Evolutionary conservation across 1,140 invertebrate genomes (phyloP).

Genomic region (Augochlora pura): DNA sequence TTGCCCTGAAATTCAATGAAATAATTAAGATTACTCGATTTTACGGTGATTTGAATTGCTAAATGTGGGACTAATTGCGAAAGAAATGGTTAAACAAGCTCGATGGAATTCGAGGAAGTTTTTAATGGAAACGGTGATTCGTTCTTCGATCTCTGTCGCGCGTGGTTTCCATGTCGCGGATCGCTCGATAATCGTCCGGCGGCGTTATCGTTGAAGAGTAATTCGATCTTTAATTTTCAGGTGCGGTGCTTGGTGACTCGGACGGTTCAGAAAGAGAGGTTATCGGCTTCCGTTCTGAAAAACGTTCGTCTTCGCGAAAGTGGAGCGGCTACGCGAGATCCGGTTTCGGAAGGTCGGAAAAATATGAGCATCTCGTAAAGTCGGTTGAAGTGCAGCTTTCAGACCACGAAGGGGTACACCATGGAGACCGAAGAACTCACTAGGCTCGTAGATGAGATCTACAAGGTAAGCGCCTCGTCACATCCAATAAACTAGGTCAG

Average conservation of each 20-base stretch:
- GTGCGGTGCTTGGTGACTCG: constrained; percentile 1
- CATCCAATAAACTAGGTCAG: background rate
- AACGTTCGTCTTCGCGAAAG: constrained; percentile 64
- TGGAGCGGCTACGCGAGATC: constrained; percentile 68
- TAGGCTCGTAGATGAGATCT: constrained; percentile 93
- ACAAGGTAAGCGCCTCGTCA: constrained; percentile 85
- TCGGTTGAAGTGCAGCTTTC: constrained; percentile 64
- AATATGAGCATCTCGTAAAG: constrained; percentile 77
- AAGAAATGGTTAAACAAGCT: too few relatives aligned
- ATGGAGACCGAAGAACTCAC: constrained; percentile 95
- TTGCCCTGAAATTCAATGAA: too few relatives aligned
- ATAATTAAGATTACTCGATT: too few relatives aligned
- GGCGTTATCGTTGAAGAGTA: background rate
- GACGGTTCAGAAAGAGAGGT: background rate
- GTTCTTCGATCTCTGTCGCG: background rate
- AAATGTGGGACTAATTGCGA: too few relatives aligned
- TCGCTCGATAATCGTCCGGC: background rate
- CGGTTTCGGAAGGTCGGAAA: constrained; percentile 67
- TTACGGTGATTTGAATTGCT: too few relatives aligned
- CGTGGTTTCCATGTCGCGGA: background rate
- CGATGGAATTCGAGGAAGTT: too few relatives aligned
- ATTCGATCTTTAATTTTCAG: constrained; percentile 25
- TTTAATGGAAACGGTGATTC: background rate
- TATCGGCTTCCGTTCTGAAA: constrained; percentile 47
- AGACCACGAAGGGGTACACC: constrained; percentile 60